These are phyloP conservation scores for Thalpophila matura DNA, from an alignment of 2,888 invertebrate species.

Conservation along the genomic window DNA sequence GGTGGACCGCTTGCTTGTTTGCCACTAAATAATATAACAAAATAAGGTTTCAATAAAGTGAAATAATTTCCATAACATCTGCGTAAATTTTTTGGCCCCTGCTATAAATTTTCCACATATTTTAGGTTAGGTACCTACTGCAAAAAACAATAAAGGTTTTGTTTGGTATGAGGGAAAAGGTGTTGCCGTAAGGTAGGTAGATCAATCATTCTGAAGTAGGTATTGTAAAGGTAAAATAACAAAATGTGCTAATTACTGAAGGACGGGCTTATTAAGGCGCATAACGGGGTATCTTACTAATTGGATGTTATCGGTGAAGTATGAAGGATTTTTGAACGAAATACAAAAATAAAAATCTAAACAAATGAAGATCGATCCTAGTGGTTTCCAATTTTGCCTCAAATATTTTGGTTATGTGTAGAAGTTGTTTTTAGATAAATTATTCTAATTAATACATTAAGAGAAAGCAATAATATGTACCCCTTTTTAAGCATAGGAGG, in stretches of 20 bases:
- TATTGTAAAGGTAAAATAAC: constrained; percentile 28
- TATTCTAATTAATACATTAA: too few species aligned
- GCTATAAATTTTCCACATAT: constrained; percentile 27
- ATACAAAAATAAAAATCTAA: neutral
- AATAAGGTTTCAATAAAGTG: too few species aligned
- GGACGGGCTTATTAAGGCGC: constrained; percentile 12
- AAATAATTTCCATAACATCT: too few species aligned
- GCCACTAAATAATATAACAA: too few species aligned
- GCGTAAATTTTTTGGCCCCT: too few species aligned
- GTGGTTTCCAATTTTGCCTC: too few species aligned
- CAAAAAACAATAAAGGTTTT: constrained; percentile 14
- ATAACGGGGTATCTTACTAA: constrained; percentile 4
- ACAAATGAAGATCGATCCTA: neutral
- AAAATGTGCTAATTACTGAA: constrained; percentile 41
- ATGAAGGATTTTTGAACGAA: neutral
- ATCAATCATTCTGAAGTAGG: constrained; percentile 57
- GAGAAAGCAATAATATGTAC: too few species aligned
- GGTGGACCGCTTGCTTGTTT: too few species aligned
- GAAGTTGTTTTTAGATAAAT: too few species aligned
- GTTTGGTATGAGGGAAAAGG: constrained; percentile 16
- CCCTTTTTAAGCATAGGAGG: too few species aligned
- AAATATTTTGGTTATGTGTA: too few species aligned
- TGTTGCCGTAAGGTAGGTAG: constrained; percentile 18
- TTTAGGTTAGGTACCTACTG: constrained; percentile 31
- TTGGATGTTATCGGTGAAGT: neutral